phyloP scores from a whole-genome alignment of 1,140 invertebrate species.

The Belonocnema kinseyi region DNA sequence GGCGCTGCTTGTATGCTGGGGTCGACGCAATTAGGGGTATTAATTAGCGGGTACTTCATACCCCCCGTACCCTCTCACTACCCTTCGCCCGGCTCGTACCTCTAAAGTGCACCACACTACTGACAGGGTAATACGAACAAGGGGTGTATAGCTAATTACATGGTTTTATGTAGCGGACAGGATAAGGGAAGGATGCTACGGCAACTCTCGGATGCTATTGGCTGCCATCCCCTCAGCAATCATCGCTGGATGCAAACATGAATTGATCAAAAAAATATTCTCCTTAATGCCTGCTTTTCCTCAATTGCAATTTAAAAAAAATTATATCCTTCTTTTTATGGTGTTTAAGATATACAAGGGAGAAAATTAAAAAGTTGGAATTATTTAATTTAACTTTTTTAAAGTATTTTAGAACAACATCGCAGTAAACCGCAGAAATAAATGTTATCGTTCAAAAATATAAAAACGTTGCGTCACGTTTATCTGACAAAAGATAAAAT shows the following conservation, averaged over 20 bases:
- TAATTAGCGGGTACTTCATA: conserved; percentile 73
- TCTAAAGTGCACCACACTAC: conserved; percentile 60
- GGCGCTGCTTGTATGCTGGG: conserved; percentile 57
- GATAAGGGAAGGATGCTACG: conserved; percentile 32
- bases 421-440: neutral
- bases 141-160: conserved; percentile 68
- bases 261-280: neutral
- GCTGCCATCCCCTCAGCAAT: conserved; percentile 17
- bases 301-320: neutral
- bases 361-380: too few relatives aligned
- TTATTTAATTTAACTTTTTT: too few relatives aligned
- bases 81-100: conserved; percentile 33
- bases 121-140: conserved; percentile 65
- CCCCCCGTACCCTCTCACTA: conserved; percentile 47
- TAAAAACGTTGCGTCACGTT: too few relatives aligned
- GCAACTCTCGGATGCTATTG: conserved; percentile 41
- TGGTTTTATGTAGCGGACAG: conserved; percentile 62
- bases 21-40: conserved; percentile 74
- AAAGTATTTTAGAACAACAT: neutral
- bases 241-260: conserved; percentile 2
- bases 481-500: too few relatives aligned
- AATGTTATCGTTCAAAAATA: too few relatives aligned
- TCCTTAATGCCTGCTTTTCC: neutral
- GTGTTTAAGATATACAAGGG: too few relatives aligned
- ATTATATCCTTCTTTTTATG: too few relatives aligned